These are phyloP conservation scores for Sciaenops ocellatus DNA, from an alignment of 2,797 vertebrate genomes.

Conservation along the genomic window DNA sequence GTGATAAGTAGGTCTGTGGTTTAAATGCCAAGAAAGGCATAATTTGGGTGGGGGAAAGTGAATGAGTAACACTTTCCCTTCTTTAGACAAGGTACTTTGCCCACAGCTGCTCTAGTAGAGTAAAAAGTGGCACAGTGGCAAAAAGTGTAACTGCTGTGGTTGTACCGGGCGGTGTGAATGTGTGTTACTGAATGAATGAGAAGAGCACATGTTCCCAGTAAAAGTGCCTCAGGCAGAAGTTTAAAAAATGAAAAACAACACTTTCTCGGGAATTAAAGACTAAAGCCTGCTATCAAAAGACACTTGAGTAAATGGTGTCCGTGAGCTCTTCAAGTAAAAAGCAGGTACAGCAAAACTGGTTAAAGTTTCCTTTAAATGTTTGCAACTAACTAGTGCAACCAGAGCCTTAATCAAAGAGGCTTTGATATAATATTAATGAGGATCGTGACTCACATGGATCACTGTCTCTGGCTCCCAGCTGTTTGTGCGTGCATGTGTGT, in stretches of 20 bases:
- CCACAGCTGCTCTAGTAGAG: slow-evolving; percentile 58
- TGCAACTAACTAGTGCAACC: slow-evolving; percentile 35
- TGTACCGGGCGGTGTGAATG: slow-evolving; percentile 62
- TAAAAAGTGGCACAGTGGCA: slow-evolving; percentile 36
- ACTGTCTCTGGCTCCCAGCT: slow-evolving; percentile 74
- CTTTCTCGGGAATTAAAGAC: slow-evolving; percentile 44
- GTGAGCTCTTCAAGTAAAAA: slow-evolving; percentile 1
- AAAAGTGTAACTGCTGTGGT: slow-evolving; percentile 59
- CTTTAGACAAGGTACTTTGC: slow-evolving; percentile 68
- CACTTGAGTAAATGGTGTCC: slow-evolving; percentile 20
- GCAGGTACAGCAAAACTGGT: not conserved
- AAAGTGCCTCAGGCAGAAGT: slow-evolving; percentile 30
- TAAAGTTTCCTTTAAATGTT: slow-evolving; percentile 13
- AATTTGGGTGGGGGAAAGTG: slow-evolving; percentile 42
- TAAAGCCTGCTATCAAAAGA: slow-evolving; percentile 25
- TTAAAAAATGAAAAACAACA: slow-evolving; percentile 47
- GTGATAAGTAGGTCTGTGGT: slow-evolving; percentile 52
- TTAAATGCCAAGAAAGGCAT: slow-evolving; percentile 48
- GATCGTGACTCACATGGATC: slow-evolving; percentile 65
- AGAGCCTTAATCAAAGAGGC: slow-evolving; percentile 49
- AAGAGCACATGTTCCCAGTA: slow-evolving; percentile 61
- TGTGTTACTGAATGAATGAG: slow-evolving; percentile 61
- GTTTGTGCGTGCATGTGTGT: slow-evolving; percentile 42
- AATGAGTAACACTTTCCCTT: slow-evolving; percentile 72
- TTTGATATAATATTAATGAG: slow-evolving; percentile 81